Base-by-base conservation (phyloP, 1,140 invertebrate genomes). In the Danaus plexippus region DNA sequence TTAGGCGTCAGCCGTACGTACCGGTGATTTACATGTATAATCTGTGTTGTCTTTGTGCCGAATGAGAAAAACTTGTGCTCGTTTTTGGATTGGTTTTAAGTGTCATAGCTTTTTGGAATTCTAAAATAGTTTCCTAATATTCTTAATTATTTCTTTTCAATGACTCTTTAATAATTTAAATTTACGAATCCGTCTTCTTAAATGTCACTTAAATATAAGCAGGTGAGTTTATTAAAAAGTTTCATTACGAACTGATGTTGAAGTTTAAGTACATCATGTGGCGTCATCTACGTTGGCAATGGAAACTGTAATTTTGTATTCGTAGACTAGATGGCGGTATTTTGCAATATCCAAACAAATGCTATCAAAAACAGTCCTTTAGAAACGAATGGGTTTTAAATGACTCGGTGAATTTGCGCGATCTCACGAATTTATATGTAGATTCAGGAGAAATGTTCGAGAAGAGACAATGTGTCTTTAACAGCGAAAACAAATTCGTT, bases 401-500 rank as follows among this genome's bases (percentile, higher is more conserved):
- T 80, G 75, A 80, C 75, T 74, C 53, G 67, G 68, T 73, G 75
- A 80, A 76, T 80, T 77, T 77, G 69, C 64, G 73, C 67, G 71
- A 79, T 77, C 68, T 75, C 68, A 71, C 73, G 73, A 77, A 77
- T 79, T 79, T 79, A 73, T 77, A 79, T 77, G 73, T 69, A 77
- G 77, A 79, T 77, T 79, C 74, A 79, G 75, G 75, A 78, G 69
- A 76, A 71, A 76, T 75, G 70, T 78, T 69, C 67, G 64, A 63
- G 49, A 56, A 64, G 62, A 63, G 76, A 71, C 75, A 52, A 43
- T 52, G 71, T 75, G 67, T 75, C 22, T 32, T 32, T 32, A 51
- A 47, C 44, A 51, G 57, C n/a, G 57, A 52, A 58, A 51, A 58
- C 40, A 22, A 52, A 58, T 52, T 58, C 45, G 57, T 52, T 58